Evolutionary conservation across 2,113 vertebrate species (phyloP).

Genomic region (Leptodactylus fuscus): DNA sequence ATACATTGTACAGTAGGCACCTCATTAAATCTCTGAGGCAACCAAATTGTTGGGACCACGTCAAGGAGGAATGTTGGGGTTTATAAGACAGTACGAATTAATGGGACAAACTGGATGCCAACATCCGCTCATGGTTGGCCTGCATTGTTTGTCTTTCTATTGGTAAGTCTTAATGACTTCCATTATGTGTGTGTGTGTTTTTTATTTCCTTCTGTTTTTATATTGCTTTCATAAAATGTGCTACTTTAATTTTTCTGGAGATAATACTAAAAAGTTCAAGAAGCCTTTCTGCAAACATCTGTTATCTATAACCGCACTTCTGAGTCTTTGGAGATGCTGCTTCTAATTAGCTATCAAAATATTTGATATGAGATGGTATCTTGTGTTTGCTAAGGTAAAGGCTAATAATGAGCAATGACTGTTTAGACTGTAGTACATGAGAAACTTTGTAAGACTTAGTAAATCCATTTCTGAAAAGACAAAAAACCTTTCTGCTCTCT

Average conservation of each 20-base stretch:
- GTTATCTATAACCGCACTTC: neutral
- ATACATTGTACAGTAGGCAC: neutral
- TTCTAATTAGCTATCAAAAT: slow-evolving; percentile 16
- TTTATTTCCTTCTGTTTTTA: neutral
- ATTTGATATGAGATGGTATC: slow-evolving; percentile 21
- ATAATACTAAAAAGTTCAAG: neutral
- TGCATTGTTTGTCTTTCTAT: neutral
- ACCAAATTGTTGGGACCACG: slow-evolving; percentile 28
- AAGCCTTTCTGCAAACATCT: slow-evolving; percentile 3
- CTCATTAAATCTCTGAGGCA: slow-evolving; percentile 36
- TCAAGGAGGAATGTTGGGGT: neutral
- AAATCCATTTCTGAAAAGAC: too few species aligned
- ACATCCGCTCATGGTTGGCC: neutral
- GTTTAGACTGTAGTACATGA: neutral
- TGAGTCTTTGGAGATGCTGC: slow-evolving; percentile 8
- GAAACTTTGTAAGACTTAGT: neutral
- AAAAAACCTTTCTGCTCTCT: too few species aligned
- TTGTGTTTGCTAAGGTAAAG: neutral
- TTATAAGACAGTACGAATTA: neutral
- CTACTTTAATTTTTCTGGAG: neutral
- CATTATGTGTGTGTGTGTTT: neutral
- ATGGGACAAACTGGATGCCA: neutral
- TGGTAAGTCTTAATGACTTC: neutral
- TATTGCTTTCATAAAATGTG: neutral
- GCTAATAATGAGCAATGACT: slow-evolving; percentile 9